Evolutionary conservation across 2,797 vertebrate species (phyloP), one percentile per base, ranked within the genome.

Genomic region (Vespertilio murinus): DNA sequence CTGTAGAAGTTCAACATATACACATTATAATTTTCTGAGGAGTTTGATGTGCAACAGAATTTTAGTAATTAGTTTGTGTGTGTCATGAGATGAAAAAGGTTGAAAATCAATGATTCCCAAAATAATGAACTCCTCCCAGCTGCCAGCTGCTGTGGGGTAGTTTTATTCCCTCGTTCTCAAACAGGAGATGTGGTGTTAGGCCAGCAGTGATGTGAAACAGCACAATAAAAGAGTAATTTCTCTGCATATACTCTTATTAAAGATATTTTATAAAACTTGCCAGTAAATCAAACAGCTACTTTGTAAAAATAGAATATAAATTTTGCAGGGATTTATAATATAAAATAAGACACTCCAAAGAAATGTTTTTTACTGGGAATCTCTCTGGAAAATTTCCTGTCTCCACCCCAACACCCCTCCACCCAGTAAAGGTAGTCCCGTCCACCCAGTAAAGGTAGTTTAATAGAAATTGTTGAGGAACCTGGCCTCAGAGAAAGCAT

Each of bases 231-330:
- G 20, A 45, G 11, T 12, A 1, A 12, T 5, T 28, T 67, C 1
- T 71, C 59, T 87, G 40, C 45, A 47, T 30, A 23, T 35, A 82
- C 40, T 54, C 42, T 88, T 90, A 79, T 23, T 90, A 88, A 93
- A 85, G 42, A 28, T 52, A 73, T 83, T 80, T 82, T 78, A 16
- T 88, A 42, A 90, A 86, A 67, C 82, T 38, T 49, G 16, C 88
- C 3, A 61, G 59, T 23, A 74, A 92, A 65, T 49, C 30, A 11
- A 10, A 67, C 40, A n/a, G 25, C 17, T 94, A 14, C 71, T 74
- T 79, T 94, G 4, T 77, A 79, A 88, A 93, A 88, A 23, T 2
- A 49, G 25, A 81, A 89, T 56, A 6, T 84, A 81, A 84, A 82
- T n/a, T 38, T 30, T 81, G 8, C 38, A 42, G 78, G 40, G 3